phyloP scores from a whole-genome alignment of 1,140 invertebrate species.

The Anadara kagoshimensis region DNA sequence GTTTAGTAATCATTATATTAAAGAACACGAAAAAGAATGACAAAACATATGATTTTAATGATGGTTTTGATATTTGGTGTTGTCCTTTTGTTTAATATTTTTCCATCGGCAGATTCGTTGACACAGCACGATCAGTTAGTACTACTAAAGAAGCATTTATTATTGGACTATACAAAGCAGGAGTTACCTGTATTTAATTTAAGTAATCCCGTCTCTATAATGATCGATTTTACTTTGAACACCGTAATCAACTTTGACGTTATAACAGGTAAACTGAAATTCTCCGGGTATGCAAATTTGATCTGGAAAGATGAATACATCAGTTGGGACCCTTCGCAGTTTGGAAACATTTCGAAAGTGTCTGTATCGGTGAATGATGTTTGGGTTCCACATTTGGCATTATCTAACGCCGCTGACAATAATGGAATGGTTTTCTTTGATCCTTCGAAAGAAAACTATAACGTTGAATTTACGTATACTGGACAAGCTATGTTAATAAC shows the following conservation, averaged over 20 bases:
- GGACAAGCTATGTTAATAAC: neutral
- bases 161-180: conserved; percentile 12
- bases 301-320: conserved; percentile 19
- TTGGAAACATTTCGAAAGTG: neutral
- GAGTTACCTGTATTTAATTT: neutral
- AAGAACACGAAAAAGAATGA: too few relatives aligned
- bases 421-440: conserved; percentile 6
- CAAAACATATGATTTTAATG: too few relatives aligned
- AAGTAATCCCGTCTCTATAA: neutral
- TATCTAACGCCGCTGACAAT: conserved; percentile 5
- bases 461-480: conserved; percentile 9
- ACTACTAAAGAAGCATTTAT: neutral
- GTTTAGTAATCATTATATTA: too few relatives aligned
- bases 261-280: neutral
- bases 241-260: conserved; percentile 12
- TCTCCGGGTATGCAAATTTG: neutral
- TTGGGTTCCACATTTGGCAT: conserved; percentile 8
- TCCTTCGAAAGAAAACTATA: neutral
- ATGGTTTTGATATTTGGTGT: neutral
- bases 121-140: neutral
- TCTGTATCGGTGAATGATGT: neutral
- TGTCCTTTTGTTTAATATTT: neutral
- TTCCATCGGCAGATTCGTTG: neutral
- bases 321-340: conserved; percentile 2
- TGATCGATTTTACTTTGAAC: neutral